phyloP scores from a whole-genome alignment of 2,888 invertebrate genomes.

The Octodonta nipae region DNA sequence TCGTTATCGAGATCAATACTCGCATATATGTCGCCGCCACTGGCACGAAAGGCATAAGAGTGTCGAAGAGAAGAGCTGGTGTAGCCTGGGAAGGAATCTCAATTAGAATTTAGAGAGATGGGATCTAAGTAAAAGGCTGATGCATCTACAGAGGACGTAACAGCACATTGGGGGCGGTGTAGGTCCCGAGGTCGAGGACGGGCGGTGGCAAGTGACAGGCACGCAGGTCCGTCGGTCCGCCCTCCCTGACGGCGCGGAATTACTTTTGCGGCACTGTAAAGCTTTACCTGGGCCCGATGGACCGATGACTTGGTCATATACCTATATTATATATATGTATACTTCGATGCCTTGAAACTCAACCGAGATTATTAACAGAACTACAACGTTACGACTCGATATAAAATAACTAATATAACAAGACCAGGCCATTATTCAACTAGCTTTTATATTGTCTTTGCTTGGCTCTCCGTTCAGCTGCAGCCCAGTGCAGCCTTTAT shows the following conservation, averaged over 20 bases:
- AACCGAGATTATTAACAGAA: slow-evolving; percentile 26
- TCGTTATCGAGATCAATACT: too few species aligned
- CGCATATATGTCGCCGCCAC: too few species aligned
- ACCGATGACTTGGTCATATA: slow-evolving; percentile 19
- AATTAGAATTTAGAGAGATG: slow-evolving; percentile 34
- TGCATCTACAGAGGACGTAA: slow-evolving; percentile 28
- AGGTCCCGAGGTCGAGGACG: slow-evolving; percentile 34
- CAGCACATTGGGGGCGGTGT: slow-evolving; percentile 30
- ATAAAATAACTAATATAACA: slow-evolving; percentile 28
- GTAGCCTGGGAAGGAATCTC: slow-evolving; percentile 30
- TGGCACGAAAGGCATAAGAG: slow-evolving; percentile 2
- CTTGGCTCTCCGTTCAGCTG: too few species aligned
- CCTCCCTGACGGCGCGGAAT: slow-evolving; percentile 34
- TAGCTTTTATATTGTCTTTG: slow-evolving; percentile 14
- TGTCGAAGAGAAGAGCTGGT: slow-evolving; percentile 11
- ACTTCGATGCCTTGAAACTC: slow-evolving; percentile 13
- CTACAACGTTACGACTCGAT: slow-evolving; percentile 21
- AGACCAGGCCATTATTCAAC: slow-evolving; percentile 20
- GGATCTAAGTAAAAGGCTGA: slow-evolving; percentile 33
- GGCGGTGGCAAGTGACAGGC: slow-evolving; percentile 38
- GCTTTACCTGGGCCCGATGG: slow-evolving; percentile 24
- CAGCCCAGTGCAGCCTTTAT: too few species aligned
- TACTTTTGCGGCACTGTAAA: slow-evolving; percentile 30
- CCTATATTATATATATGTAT: slow-evolving; percentile 18
- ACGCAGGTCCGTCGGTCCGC: slow-evolving; percentile 35